phyloP scores from a whole-genome alignment of 2,797 vertebrate species.

The Lacerta bilineata region DNA sequence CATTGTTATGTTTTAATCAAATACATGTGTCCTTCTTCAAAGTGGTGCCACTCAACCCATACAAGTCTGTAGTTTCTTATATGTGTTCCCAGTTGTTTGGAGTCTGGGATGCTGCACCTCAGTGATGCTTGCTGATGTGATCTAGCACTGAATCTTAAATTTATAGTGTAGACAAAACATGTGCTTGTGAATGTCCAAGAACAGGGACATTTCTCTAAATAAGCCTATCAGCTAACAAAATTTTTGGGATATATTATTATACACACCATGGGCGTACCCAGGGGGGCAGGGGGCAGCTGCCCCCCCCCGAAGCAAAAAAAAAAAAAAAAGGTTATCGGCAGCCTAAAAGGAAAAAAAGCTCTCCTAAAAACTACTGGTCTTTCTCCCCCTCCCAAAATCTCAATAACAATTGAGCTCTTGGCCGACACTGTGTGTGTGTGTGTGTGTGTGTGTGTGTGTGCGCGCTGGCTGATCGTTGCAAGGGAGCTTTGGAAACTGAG shows the following conservation, averaged over 20 bases:
- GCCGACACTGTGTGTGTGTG: no score
- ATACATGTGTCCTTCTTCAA: background rate
- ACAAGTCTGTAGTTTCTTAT: background rate
- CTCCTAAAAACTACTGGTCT: no score
- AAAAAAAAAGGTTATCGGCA: no score
- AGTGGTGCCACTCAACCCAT: background rate
- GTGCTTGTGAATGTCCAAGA: background rate
- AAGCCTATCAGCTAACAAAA: background rate
- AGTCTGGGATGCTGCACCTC: background rate
- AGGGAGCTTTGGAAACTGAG: no score
- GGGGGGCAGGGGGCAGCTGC: no score
- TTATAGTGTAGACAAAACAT: slow-evolving; percentile 5
- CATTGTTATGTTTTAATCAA: slow-evolving; percentile 13
- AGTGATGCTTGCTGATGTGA: background rate
- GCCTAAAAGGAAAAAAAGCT: no score
- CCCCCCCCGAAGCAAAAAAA: no score
- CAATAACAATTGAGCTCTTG: no score
- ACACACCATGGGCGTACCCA: no score
- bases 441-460: no score
- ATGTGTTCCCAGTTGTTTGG: background rate
- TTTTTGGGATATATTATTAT: background rate
- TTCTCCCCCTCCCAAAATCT: no score
- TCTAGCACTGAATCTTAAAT: slow-evolving; percentile 2
- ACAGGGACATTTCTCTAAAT: background rate
- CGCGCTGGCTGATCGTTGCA: no score